These are phyloP conservation scores for Rhinichthys klamathensis DNA, from an alignment of 2,113 vertebrate genomes.

Conservation along the genomic window DNA sequence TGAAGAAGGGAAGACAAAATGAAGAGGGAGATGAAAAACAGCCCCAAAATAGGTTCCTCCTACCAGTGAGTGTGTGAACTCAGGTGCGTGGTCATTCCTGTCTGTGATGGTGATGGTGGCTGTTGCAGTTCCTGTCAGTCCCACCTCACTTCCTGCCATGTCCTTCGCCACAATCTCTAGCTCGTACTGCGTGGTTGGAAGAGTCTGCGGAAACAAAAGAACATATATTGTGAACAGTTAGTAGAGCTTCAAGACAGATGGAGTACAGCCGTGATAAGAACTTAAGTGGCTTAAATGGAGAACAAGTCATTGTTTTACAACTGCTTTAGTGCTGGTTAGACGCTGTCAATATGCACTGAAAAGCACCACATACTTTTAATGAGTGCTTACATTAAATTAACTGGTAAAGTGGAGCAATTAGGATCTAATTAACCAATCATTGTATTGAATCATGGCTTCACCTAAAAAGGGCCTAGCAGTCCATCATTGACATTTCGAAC, in stretches of 20 bases:
- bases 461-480: neutral
- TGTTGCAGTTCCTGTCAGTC: conserved; percentile 92
- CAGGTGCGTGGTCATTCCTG: conserved; percentile 95
- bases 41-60: conserved; percentile 53
- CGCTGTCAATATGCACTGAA: conserved; percentile 46
- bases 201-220: conserved; percentile 76
- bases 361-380: conserved; percentile 25
- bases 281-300: conserved; percentile 17
- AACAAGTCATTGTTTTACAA: conserved; percentile 48
- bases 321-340: conserved; percentile 37
- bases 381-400: conserved; percentile 42
- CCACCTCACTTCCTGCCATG: conserved; percentile 92
- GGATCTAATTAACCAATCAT: conserved; percentile 46
- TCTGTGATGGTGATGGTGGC: conserved; percentile 96
- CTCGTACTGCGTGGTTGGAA: conserved; percentile 92
- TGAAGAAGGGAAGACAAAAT: neutral
- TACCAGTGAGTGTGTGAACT: conserved; percentile 97
- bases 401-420: conserved; percentile 47
- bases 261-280: neutral
- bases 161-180: conserved; percentile 95
- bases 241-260: neutral
- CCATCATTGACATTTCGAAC: neutral
- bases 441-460: conserved; percentile 32
- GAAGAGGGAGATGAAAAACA: neutral
- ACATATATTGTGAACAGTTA: neutral